Base-by-base conservation (phyloP, 2,113 vertebrate genomes). In the Trematomus loennbergii region DNA sequence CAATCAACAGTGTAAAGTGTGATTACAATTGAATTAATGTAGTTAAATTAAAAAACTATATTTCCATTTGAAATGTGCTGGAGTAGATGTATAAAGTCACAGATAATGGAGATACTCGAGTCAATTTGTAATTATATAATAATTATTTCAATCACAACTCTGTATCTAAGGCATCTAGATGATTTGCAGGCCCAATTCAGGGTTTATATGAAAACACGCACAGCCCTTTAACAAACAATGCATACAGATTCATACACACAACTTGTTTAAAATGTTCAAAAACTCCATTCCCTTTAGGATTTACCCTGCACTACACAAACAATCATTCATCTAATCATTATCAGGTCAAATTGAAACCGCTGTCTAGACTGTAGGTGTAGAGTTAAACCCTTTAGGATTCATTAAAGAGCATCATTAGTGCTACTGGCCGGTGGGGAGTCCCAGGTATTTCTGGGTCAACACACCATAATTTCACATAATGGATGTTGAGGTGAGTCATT, bases 361-460 rank as follows among this genome's bases (percentile, higher is more conserved):
- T 25, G 74, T 87, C 60, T 79, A 78, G 81, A 88, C 81, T 45
- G 84, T 69, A 69, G 88, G 84, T 75, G 74, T 72, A 0, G 2
- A 25, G 9, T 45, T 43, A 7, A 73, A 76, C 5, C 10, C 25
- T 67, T 40, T 8, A 11, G 22, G 12, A 17, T 15, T 76, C n/a
- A 48, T 20, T 9, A 12, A 63, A 20, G n/a, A 58, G 15, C 11
- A 36, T 48, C 66, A 64, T 25, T 29, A 48, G 58, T 12, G 25
- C 29, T 12, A 22, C 29, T 75, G 81, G 45, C 57, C 33, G 0
- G 1, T 61, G 91, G 89, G 40, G 87, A 90, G 83, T 89, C 87
- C 87, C 89, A 85, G 67, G 59, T 78, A 71, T 75, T 86, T 86
- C 79, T 81, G 63, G 64, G 49, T 70, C 68, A 86, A 63, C 58